phyloP scores from a whole-genome alignment of 2,797 vertebrate species.

The Morelia viridis region DNA sequence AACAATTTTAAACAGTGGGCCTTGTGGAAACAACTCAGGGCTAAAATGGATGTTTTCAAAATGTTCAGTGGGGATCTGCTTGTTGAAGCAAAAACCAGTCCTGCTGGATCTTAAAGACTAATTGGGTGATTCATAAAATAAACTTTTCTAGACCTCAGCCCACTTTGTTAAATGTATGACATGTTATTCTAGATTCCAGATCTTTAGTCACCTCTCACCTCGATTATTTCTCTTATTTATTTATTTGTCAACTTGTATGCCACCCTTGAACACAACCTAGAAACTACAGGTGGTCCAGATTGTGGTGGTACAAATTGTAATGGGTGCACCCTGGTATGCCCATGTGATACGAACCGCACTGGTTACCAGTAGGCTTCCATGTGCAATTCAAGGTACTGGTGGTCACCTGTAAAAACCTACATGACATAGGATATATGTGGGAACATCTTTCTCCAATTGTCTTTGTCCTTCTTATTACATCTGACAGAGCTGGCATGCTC shows the following conservation, averaged over 20 bases:
- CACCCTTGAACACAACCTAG: not conserved
- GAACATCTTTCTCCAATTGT: too few relatives aligned
- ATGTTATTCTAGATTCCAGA: not conserved
- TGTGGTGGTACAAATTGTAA: too few relatives aligned
- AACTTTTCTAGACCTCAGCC: not conserved
- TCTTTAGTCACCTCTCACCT: not conserved
- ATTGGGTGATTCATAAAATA: not conserved
- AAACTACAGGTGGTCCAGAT: too few relatives aligned
- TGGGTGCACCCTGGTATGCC: too few relatives aligned
- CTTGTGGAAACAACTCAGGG: not conserved
- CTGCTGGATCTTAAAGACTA: not conserved
- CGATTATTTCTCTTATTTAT: not conserved
- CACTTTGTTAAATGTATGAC: not conserved
- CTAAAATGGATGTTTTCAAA: not conserved
- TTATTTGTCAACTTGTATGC: not conserved
- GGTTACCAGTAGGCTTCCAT: too few relatives aligned
- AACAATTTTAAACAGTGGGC: conserved; percentile 32
- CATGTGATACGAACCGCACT: too few relatives aligned
- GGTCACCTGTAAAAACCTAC: too few relatives aligned
- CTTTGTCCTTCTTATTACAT: too few relatives aligned
- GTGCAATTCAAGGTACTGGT: too few relatives aligned
- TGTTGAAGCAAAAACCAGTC: not conserved
- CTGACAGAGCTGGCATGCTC: too few relatives aligned
- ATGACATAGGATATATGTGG: too few relatives aligned
- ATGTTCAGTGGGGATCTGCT: too few relatives aligned